phyloP scores from a whole-genome alignment of 2,888 invertebrate genomes.

The Tromatobia lineatoria region DNA sequence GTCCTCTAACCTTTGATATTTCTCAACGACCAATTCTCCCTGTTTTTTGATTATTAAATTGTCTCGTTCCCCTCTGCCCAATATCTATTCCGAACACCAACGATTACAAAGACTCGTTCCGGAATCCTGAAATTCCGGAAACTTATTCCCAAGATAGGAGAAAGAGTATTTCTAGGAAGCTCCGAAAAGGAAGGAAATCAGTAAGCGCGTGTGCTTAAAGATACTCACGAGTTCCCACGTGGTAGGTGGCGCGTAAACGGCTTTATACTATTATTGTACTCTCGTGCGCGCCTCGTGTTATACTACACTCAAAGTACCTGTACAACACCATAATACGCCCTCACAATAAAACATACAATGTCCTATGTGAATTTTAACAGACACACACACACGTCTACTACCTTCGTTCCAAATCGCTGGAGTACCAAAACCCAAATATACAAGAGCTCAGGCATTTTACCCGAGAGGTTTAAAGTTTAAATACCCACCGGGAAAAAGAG shows the following conservation, averaged over 20 bases:
- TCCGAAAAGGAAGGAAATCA: slow-evolving; percentile 24
- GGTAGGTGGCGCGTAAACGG: slow-evolving; percentile 70
- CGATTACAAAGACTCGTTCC: neutral
- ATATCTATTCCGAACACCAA: slow-evolving; percentile 55
- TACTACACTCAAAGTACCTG: slow-evolving; percentile 37
- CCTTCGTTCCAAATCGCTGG: slow-evolving; percentile 44
- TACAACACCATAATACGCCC: slow-evolving; percentile 32
- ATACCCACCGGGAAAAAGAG: slow-evolving; percentile 59
- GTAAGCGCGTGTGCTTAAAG: slow-evolving; percentile 66
- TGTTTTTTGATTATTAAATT: slow-evolving; percentile 34
- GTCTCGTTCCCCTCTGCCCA: neutral
- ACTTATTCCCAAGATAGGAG: slow-evolving; percentile 57
- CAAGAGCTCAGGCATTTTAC: slow-evolving; percentile 37
- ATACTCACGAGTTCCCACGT: slow-evolving; percentile 68
- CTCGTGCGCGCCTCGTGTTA: slow-evolving; percentile 67
- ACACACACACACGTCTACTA: slow-evolving; percentile 39
- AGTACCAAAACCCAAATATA: slow-evolving; percentile 44
- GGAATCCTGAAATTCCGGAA: slow-evolving; percentile 44
- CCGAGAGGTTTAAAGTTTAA: slow-evolving; percentile 65
- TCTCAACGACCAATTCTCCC: neutral
- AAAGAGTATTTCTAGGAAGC: slow-evolving; percentile 54
- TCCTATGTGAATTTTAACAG: slow-evolving; percentile 57
- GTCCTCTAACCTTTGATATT: neutral
- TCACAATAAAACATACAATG: slow-evolving; percentile 52
- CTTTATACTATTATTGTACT: slow-evolving; percentile 65